These are phyloP conservation scores for Stenoptilia bipunctidactyla DNA, from an alignment of 2,888 invertebrate species.

Conservation along the genomic window DNA sequence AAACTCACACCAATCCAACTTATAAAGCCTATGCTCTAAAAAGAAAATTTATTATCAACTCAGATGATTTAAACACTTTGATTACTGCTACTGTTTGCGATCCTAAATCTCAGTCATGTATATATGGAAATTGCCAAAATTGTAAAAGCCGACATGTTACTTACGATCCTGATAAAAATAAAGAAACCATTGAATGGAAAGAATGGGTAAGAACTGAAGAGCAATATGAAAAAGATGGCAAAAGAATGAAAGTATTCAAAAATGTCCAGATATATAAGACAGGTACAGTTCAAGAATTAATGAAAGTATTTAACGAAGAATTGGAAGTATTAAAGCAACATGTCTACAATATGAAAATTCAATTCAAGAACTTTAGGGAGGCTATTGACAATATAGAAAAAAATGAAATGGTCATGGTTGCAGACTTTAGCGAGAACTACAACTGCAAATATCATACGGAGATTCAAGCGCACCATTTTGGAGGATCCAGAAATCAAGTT, in stretches of 20 bases:
- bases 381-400: slow-evolving; percentile 7
- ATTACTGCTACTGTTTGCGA: slow-evolving; percentile 10
- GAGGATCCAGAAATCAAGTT: slow-evolving; percentile 25
- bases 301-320: background rate
- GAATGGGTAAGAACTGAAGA: slow-evolving; percentile 9
- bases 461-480: slow-evolving; percentile 31
- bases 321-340: no score
- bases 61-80: slow-evolving; percentile 4
- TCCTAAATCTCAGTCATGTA: slow-evolving; percentile 7
- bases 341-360: slow-evolving; percentile 13
- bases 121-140: slow-evolving; percentile 8
- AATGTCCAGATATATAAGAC: slow-evolving; percentile 5
- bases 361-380: slow-evolving; percentile 10
- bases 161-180: slow-evolving; percentile 2
- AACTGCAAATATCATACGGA: slow-evolving; percentile 16
- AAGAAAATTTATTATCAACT: slow-evolving; percentile 3
- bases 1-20: slow-evolving; percentile 11
- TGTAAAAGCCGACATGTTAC: slow-evolving; percentile 5
- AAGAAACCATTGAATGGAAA: slow-evolving; percentile 6
- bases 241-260: slow-evolving; percentile 6
- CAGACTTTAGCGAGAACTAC: slow-evolving; percentile 32
- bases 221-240: slow-evolving; percentile 7
- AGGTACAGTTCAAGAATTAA: slow-evolving; percentile 1
- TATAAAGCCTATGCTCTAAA: slow-evolving; percentile 6
- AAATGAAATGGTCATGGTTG: slow-evolving; percentile 12